Base-by-base conservation (phyloP, 2,888 invertebrate genomes). In the Aspidiotus destructor region DNA sequence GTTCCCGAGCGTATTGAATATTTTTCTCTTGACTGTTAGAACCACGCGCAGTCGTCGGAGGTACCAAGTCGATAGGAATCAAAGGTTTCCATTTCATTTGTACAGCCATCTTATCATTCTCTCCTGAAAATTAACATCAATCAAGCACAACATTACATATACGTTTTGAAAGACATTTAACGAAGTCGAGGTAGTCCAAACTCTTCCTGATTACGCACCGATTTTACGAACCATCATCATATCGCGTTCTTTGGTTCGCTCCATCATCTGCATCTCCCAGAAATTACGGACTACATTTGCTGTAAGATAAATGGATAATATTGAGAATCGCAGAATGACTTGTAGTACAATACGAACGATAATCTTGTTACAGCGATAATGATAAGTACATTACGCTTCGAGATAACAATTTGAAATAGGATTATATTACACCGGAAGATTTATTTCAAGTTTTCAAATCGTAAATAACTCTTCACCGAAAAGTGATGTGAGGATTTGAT, bases 201-300 rank as follows among this genome's bases (percentile, higher is more conserved):
- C 28, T 3, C 28, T 40, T 60, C 60, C 10, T 62, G 52, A 63
- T 9, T 58, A 76, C 78, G 80, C 83, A 76, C 84, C 84, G 62
- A 88, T 77, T 78, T 91, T 89, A 69, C 91, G 82, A 13, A 85
- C 85, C 77, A 87, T 85, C 76, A 92, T 82, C n/a, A 88, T 86
- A 75, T 90, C 88, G 67, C 90, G 84, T 80, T 97, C 97, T 74
- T 87, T 82, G 70, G 85, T 84, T 75, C 89, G 86, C 76, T 97
- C 97, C 81, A 92, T 85, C 76, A 89, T 85, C 76, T 92, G 92
- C 88, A 93, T 88, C 75, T 94, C 93, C 48, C 86, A 88, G 78
- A 96, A 96, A 44, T 84, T 89, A 78, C 87, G 92, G 5, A 87
- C 93, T 1, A 97, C 96, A 79, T 97, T 97, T 1, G 94, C 92